phyloP scores from a whole-genome alignment of 1,140 invertebrate genomes.

The Bicyclus anynana region DNA sequence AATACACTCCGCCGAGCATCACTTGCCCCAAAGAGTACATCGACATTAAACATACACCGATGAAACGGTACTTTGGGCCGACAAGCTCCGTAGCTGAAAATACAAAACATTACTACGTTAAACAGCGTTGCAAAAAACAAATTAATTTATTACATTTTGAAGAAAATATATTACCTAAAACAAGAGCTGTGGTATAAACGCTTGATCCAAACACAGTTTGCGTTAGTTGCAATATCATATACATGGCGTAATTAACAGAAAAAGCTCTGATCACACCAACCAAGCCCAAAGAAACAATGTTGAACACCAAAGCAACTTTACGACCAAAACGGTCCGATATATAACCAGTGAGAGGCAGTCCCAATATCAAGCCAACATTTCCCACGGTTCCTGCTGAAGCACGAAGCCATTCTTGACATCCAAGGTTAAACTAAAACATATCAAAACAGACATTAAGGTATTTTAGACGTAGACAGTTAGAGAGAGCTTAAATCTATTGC shows the following conservation, averaged over 20 bases:
- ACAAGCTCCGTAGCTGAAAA: conserved; percentile 60
- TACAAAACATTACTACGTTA: background rate
- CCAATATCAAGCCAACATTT: conserved; percentile 49
- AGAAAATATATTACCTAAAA: conserved; percentile 49
- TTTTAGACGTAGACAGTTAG: background rate
- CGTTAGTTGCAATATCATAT: conserved; percentile 80
- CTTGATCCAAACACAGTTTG: conserved; percentile 77
- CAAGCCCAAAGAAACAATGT: conserved; percentile 72
- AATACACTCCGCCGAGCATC: conserved; percentile 81
- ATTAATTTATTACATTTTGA: conserved; percentile 3
- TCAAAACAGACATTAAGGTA: background rate
- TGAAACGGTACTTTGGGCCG: conserved; percentile 82
- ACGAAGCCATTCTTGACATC: conserved; percentile 50
- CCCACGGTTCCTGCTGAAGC: conserved; percentile 47
- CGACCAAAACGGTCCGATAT: conserved; percentile 81
- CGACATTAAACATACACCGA: conserved; percentile 81
- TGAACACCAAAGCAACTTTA: conserved; percentile 80
- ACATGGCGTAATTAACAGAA: conserved; percentile 81
- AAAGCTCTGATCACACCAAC: conserved; percentile 82
- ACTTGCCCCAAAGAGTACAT: conserved; percentile 85
- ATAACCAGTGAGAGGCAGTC: conserved; percentile 50
- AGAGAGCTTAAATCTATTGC: background rate
- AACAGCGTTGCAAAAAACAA: conserved; percentile 29
- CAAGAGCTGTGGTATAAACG: conserved; percentile 60
- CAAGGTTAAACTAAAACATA: conserved; percentile 46